Conservation (phyloP, 2,888 invertebrate species). For the Callimorpha dominula region DNA sequence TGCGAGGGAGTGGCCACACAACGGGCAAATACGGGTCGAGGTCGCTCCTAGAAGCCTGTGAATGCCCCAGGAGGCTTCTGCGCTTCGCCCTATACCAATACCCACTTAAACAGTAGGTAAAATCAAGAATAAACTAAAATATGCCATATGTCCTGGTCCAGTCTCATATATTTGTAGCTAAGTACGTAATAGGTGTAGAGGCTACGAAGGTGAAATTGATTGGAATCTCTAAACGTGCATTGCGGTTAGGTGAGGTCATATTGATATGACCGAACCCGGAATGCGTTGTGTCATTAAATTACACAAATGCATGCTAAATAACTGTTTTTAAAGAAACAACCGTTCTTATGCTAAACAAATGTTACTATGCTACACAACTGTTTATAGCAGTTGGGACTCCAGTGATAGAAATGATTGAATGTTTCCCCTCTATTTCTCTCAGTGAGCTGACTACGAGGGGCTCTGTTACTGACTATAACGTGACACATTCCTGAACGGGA, state of each 20-base stretch:
- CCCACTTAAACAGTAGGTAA: too few relatives aligned
- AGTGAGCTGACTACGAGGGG: not conserved
- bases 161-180: not conserved
- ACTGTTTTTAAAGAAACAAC: not conserved
- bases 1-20: too few relatives aligned
- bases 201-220: conserved; percentile 8
- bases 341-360: too few relatives aligned
- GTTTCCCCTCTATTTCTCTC: not conserved
- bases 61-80: too few relatives aligned
- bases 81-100: too few relatives aligned
- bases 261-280: conserved; percentile 31
- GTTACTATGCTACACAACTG: too few relatives aligned
- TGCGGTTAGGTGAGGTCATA: conserved; percentile 23
- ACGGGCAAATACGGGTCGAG: too few relatives aligned
- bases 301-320: conserved; percentile 1
- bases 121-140: too few relatives aligned
- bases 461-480: not conserved
- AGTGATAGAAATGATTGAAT: not conserved
- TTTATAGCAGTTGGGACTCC: not conserved
- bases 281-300: conserved; percentile 8
- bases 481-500: not conserved
- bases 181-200: not conserved
- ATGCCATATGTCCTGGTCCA: not conserved
- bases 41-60: too few relatives aligned
- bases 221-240: not conserved